Base-by-base conservation (phyloP, 2,797 vertebrate genomes). In the Amniataba percoides region DNA sequence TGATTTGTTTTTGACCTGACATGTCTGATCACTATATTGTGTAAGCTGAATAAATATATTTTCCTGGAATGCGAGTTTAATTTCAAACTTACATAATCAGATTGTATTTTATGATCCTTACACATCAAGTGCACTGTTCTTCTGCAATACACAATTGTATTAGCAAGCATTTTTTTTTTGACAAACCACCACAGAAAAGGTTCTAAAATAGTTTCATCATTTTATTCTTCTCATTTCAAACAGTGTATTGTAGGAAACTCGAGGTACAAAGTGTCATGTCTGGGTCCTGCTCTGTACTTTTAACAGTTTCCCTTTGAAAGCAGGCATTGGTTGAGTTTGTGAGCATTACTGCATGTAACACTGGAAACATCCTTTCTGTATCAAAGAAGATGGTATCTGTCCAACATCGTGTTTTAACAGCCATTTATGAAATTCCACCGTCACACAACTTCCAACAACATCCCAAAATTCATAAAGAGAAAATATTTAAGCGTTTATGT, bases 231-330 rank as follows among this genome's bases (percentile, higher is more conserved):
- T 31, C 27, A 31, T 31, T 31, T 31, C 27, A 31, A 76, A 83
- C 59, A 76, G 40, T 78, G 75, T 56, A 68, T 66, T 72, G 23
- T 82, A 87, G 78, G 87, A 90, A 90, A 86, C 77, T 82, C 25
- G 19, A 59, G 66, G 77, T 88, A 87, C 64, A 89, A 88, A 80
- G 27, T 78, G 70, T 65, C 57, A 80, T 42, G 52, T 73, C 53
- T 46, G 23, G 60, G 57, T 71, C 60, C 74, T 57, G 51, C 61
- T 77, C 58, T 59, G 52, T 21, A 40, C 36, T 68, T 25, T 23
- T 18, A n/a, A 39, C 43, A 43, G 19, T 77, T 80, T 81, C 71
- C 69, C 70, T 87, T 83, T 84, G 21, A 73, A 69, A 77, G 43
- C 42, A 80, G 39, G 31, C 5, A 16, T 52, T n/a, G 42, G 68